phyloP scores from a whole-genome alignment of 2,888 invertebrate genomes.

The Ichneumoninae sp. region DNA sequence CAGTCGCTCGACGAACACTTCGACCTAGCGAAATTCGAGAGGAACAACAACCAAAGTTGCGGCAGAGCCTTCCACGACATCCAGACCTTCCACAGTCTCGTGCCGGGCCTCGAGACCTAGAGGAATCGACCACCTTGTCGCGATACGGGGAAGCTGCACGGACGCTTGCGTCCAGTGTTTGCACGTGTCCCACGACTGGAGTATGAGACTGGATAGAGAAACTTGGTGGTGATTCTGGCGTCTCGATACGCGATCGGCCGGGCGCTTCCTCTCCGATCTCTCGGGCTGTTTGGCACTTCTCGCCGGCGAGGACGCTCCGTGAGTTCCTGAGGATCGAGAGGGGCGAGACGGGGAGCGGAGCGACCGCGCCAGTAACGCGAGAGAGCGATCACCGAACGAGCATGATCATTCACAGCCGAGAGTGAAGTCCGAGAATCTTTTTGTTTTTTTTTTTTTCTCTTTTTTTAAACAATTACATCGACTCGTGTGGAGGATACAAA shows the following conservation, averaged over 20 bases:
- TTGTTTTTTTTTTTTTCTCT: neutral
- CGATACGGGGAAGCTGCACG: constrained; percentile 5
- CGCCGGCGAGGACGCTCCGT: neutral
- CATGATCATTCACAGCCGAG: constrained; percentile 32
- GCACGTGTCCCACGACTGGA: constrained; percentile 28
- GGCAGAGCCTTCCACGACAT: constrained; percentile 82
- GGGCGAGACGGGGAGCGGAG: neutral
- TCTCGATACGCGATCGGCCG: constrained; percentile 12
- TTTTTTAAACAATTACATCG: neutral
- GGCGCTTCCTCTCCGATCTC: constrained; percentile 1
- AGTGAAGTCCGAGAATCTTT: constrained; percentile 27
- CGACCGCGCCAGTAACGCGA: neutral
- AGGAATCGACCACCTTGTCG: constrained; percentile 60
- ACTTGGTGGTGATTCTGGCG: constrained; percentile 19
- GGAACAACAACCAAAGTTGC: constrained; percentile 81
- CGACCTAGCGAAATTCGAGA: constrained; percentile 80
- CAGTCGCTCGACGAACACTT: constrained; percentile 80
- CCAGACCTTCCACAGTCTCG: constrained; percentile 82
- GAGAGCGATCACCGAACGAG: constrained; percentile 28
- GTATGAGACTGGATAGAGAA: constrained; percentile 53
- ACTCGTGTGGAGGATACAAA: constrained; percentile 18
- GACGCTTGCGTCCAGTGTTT: constrained; percentile 12
- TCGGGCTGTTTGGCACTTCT: constrained; percentile 9
- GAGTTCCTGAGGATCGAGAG: neutral
- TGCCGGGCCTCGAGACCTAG: constrained; percentile 82